phyloP scores from a whole-genome alignment of 2,888 invertebrate genomes.

The Caenorhabditis sp. region DNA sequence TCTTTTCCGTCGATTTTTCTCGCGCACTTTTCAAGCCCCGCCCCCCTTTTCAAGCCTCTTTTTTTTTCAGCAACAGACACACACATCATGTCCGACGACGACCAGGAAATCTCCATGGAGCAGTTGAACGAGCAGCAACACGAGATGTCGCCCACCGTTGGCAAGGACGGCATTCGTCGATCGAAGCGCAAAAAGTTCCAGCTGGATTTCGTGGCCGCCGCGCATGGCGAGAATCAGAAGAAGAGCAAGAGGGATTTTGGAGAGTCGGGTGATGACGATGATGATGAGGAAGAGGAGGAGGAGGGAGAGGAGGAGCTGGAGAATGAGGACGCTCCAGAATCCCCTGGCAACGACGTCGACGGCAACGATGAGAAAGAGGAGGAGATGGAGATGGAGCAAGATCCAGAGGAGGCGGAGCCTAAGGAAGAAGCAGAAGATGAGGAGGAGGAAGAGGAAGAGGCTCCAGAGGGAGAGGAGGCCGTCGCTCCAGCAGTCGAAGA shows the following conservation, averaged over 20 bases:
- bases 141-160: neutral
- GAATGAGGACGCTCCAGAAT: too few relatives aligned
- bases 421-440: slow-evolving; percentile 13
- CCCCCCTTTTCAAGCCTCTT: too few relatives aligned
- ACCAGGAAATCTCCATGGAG: too few relatives aligned
- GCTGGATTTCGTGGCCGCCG: slow-evolving; percentile 72
- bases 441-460: neutral
- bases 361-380: neutral
- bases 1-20: neutral
- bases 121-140: neutral
- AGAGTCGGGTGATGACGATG: slow-evolving; percentile 6
- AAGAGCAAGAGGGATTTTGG: slow-evolving; percentile 15
- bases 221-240: slow-evolving; percentile 60
- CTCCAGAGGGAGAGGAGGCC: too few relatives aligned
- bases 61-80: too few relatives aligned
- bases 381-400: neutral
- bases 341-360: too few relatives aligned
- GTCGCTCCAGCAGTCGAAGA: too few relatives aligned
- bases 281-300: neutral
- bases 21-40: too few relatives aligned
- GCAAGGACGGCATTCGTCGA: slow-evolving; percentile 57
- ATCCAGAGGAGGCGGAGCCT: too few relatives aligned
- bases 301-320: slow-evolving; percentile 9
- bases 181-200: slow-evolving; percentile 78
- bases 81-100: too few relatives aligned